Conservation (phyloP, 2,797 vertebrate species). For the Anomalospiza imberbis region DNA sequence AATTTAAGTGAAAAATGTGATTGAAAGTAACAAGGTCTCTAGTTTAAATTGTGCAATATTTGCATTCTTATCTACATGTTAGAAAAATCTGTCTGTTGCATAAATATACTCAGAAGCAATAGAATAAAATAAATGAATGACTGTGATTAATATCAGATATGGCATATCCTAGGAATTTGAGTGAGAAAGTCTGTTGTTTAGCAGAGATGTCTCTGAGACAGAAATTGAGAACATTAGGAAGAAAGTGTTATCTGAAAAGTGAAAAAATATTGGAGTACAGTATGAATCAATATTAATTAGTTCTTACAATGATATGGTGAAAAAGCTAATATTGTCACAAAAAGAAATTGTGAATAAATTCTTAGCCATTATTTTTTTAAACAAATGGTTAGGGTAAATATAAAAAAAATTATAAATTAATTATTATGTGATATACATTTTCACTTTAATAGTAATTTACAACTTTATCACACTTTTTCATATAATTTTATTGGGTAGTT, state of each 20-base stretch:
- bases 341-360: not conserved
- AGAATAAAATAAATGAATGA: not conserved
- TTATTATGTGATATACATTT: not conserved
- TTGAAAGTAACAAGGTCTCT: not conserved
- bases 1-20: not conserved
- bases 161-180: not conserved
- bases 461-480: not conserved
- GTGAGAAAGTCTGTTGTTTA: not conserved
- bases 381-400: not conserved
- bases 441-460: not conserved
- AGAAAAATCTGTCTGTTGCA: not conserved
- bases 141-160: not conserved
- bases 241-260: not conserved
- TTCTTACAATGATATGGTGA: not conserved
- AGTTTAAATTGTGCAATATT: not conserved
- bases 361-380: not conserved
- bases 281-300: not conserved
- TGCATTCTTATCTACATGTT: not conserved
- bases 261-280: not conserved
- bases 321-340: fast-evolving
- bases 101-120: not conserved
- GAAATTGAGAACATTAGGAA: not conserved
- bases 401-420: not conserved
- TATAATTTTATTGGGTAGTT: not conserved
- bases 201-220: not conserved